Conservation (phyloP, 2,113 vertebrate genomes). For the Halcyon senegalensis region DNA sequence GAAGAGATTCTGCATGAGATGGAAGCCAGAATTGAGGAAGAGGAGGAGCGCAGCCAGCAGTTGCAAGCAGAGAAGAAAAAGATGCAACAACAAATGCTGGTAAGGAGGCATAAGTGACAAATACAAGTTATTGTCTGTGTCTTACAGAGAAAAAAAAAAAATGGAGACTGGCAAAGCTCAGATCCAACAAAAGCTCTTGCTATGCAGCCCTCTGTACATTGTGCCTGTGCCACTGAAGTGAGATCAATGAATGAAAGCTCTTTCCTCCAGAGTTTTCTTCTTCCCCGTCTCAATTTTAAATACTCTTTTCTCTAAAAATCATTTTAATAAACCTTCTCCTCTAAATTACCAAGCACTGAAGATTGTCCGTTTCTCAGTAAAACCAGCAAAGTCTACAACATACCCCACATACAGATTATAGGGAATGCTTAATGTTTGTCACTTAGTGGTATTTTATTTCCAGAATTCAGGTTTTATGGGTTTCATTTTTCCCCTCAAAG, state of each 20-base stretch:
- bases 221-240: not conserved
- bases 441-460: not conserved
- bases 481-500: conserved; percentile 60
- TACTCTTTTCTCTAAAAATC: not conserved
- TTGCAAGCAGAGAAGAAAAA: conserved; percentile 90
- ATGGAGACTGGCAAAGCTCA: not conserved
- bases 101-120: conserved; percentile 35
- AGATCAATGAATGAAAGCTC: not conserved
- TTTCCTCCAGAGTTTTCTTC: not conserved
- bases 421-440: too few species aligned
- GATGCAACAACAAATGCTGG: conserved; percentile 92
- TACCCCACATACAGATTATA: not conserved
- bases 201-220: not conserved
- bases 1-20: conserved; percentile 95
- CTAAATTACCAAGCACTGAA: not conserved
- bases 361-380: not conserved
- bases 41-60: conserved; percentile 85
- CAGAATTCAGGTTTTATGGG: not conserved
- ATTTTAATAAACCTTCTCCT: not conserved
- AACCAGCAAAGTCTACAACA: not conserved
- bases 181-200: not conserved
- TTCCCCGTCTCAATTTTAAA: not conserved
- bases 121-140: not conserved
- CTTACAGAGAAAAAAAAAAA: not conserved
- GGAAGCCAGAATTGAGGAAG: conserved; percentile 93